Base-by-base conservation (phyloP, 2,113 vertebrate species). In the Ameiurus melas region DNA sequence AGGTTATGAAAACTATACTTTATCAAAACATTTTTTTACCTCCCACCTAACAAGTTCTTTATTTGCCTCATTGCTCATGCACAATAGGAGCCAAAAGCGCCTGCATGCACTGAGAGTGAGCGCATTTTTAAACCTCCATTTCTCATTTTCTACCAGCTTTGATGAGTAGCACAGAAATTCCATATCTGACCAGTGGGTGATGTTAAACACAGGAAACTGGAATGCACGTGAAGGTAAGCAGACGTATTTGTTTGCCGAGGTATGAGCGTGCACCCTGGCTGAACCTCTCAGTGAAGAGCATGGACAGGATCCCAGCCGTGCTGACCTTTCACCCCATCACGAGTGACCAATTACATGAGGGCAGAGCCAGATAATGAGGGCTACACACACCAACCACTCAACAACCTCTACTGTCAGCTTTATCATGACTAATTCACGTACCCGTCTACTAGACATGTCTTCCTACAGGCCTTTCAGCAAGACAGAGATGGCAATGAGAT, bases 361-460 rank as follows among this genome's bases (percentile, higher is more conserved):
- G 81, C 85, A 87, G 81, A 83, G 55, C 60, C 85, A 82, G 90
- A 90, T 86, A 89, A 83, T 60, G 10, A 36, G 86, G 73, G 64
- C 79, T 71, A 58, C 83, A 88, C 43, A 83, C 68, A 36, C 70
- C 53, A 39, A 16, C 85, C 62, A 68, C 43, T 64, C 68, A 66
- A 81, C 79, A 83, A 51, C 79, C n/a, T 62, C 33, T 12, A 62
- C 71, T 90, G 87, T 90, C 87, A 33, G 22, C 51, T 68, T 90
- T 87, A 90, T 90, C 90, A 82, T 90, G 90, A 91, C 85, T 87
- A 78, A 91, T 88, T 87, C 53, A 53, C 64, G 1, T n/a, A 75
- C 36, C 10, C 8, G 53, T 88, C 70, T 27, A 33, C 36, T 70
- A 55, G 64, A 14, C 84, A 82, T 68, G 2, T 77, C 89, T 33